phyloP scores from a whole-genome alignment of 2,797 vertebrate species.

The Apodemus agrarius region DNA sequence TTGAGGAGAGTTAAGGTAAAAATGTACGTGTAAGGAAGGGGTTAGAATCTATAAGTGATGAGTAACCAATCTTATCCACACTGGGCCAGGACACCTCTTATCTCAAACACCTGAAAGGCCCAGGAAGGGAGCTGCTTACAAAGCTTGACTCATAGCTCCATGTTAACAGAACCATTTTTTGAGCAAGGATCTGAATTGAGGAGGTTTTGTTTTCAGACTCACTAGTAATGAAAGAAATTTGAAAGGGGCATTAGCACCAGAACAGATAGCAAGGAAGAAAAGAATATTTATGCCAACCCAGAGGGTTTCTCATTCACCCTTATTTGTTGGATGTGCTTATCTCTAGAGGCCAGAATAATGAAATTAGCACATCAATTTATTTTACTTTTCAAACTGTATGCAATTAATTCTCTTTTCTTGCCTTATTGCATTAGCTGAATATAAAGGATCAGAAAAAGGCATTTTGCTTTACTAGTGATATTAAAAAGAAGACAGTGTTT shows the following conservation, averaged over 20 bases:
- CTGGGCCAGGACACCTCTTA: slow-evolving; percentile 2
- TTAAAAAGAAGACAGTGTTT: slow-evolving; percentile 43
- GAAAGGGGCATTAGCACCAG: not conserved
- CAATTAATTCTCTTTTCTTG: slow-evolving; percentile 34
- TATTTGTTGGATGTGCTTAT: not conserved
- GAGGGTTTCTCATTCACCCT: not conserved
- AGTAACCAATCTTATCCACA: not conserved
- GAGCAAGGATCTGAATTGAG: not conserved
- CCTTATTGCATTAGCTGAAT: slow-evolving; percentile 8
- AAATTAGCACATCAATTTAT: not conserved
- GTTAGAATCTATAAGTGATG: not conserved
- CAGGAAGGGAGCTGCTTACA: not conserved
- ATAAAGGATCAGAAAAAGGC: not conserved
- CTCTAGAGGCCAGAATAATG: not conserved
- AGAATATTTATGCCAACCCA: not conserved
- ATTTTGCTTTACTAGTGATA: not conserved
- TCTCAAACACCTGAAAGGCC: not conserved
- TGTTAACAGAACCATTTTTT: not conserved
- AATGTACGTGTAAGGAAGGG: not conserved
- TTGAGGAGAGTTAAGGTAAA: not conserved
- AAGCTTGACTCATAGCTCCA: not conserved
- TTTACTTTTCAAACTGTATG: slow-evolving; percentile 23
- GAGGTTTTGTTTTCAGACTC: not conserved
- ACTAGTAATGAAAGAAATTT: not conserved
- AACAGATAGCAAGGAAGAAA: not conserved